Percentiles rank a stretch among this genome's conserved stretches.
These are phyloP conservation scores for Microctonus hyperodae DNA, from an alignment of 2,888 invertebrate species.

Conservation along the genomic window DNA sequence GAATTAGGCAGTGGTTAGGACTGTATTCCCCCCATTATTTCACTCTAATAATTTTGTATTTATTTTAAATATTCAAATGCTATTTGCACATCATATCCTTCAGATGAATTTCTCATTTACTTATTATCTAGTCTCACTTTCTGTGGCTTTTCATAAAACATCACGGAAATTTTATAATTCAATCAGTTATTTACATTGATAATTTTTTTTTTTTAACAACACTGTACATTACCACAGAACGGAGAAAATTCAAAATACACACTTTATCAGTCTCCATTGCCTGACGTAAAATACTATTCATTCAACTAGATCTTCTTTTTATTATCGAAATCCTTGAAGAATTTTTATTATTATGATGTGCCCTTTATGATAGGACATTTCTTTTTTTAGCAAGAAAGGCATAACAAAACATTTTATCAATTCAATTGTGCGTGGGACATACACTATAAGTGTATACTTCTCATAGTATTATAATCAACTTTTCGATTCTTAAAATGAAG, in stretches of 20 bases:
- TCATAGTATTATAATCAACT: slow-evolving; percentile 11
- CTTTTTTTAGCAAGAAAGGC: slow-evolving; percentile 15
- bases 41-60: slow-evolving; percentile 33
- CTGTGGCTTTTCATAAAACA: slow-evolving; percentile 39
- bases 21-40: slow-evolving; percentile 22
- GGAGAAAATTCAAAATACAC: background rate
- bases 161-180: slow-evolving; percentile 41
- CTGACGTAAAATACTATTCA: background rate
- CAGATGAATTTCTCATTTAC: slow-evolving; percentile 9
- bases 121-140: slow-evolving; percentile 13
- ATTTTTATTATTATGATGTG: background rate
- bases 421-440: slow-evolving; percentile 20
- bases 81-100: slow-evolving; percentile 24
- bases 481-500: background rate
- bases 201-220: slow-evolving; percentile 42
- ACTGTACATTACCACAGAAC: slow-evolving; percentile 51
- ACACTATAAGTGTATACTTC: slow-evolving; percentile 9
- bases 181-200: slow-evolving; percentile 50
- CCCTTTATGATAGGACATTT: background rate
- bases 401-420: slow-evolving; percentile 8
- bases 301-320: background rate
- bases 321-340: background rate
- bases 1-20: slow-evolving; percentile 25
- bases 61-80: slow-evolving; percentile 37
- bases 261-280: background rate